A percentile compares a stretch with the other conserved stretches of the same genome.
Evolutionary conservation across 2,797 vertebrate species (phyloP).

Genomic region (Florisuga fusca): DNA sequence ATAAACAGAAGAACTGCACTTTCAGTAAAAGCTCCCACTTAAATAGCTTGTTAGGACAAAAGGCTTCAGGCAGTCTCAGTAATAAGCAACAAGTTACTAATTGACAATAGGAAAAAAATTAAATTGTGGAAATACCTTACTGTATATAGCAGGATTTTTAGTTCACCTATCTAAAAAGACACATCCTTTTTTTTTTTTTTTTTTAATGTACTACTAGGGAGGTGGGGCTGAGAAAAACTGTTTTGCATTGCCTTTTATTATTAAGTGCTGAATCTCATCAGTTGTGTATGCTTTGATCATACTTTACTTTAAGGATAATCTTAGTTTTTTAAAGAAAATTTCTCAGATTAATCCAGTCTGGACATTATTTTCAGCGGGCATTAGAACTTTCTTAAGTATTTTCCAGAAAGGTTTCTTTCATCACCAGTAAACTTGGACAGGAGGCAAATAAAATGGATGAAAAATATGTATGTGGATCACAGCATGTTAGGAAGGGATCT

Average conservation of each 20-base stretch:
- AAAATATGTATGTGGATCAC: conserved; percentile 55
- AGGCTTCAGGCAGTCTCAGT: background rate
- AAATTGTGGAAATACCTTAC: background rate
- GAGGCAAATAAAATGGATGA: conserved; percentile 52
- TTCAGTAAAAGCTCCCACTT: background rate
- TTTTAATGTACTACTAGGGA: background rate
- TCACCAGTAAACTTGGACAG: conserved; percentile 35
- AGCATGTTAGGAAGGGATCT: conserved; percentile 50
- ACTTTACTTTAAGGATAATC: background rate
- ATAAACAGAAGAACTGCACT: conserved; percentile 17
- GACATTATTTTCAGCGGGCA: conserved; percentile 6
- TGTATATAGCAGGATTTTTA: background rate
- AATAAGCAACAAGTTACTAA: background rate
- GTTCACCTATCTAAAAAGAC: background rate
- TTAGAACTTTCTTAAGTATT: background rate
- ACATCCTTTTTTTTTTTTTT: background rate
- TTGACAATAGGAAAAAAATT: background rate
- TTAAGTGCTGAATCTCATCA: background rate
- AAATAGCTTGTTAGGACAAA: conserved; percentile 4
- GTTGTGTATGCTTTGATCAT: background rate
- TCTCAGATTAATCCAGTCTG: background rate
- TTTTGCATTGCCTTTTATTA: background rate
- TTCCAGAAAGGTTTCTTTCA: conserved; percentile 50
- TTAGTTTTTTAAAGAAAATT: background rate
- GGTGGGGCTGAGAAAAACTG: background rate